phyloP scores from a whole-genome alignment of 2,888 invertebrate genomes.

The Hirtodrosophila trivittata region DNA sequence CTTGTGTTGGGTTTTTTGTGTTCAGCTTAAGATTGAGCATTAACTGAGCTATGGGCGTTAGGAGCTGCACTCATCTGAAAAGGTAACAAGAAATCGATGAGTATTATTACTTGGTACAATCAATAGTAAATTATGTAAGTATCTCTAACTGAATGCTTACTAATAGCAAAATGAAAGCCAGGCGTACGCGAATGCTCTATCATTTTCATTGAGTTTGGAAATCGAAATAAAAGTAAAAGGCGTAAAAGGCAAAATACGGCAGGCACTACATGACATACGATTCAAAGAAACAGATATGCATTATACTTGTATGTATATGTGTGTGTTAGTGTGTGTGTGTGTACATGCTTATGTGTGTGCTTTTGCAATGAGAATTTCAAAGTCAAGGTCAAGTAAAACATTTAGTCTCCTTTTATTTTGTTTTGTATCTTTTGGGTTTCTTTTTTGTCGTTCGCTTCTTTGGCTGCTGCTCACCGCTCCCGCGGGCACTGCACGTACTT shows the following conservation, averaged over 20 bases:
- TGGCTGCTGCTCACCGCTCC: conserved; percentile 18
- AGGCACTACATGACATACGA: conserved; percentile 17
- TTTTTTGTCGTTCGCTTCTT: conserved; percentile 34
- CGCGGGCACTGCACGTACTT: conserved; percentile 63
- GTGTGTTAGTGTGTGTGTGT: conserved; percentile 7
- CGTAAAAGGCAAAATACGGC: conserved; percentile 4
- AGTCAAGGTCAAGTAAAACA: conserved; percentile 80
- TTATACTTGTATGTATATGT: conserved; percentile 9
- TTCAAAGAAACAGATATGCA: conserved; percentile 9
- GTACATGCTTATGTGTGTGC: conserved; percentile 30
- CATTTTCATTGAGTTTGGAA: neutral
- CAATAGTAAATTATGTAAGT: conserved; percentile 3
- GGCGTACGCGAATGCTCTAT: conserved; percentile 3
- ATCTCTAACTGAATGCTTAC: neutral
- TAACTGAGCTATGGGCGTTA: conserved; percentile 28
- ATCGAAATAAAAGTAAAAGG: conserved; percentile 17
- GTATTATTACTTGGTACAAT: conserved; percentile 34
- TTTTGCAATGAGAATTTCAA: conserved; percentile 77
- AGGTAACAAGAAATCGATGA: conserved; percentile 42
- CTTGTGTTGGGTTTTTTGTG: conserved; percentile 15
- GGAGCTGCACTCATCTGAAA: conserved; percentile 55
- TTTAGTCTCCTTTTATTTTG: conserved; percentile 58
- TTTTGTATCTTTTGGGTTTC: conserved; percentile 35
- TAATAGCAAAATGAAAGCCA: conserved; percentile 12
- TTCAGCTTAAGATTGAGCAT: conserved; percentile 30